Percentiles rank a stretch among this genome's conserved stretches.
phyloP scores from a whole-genome alignment of 2,888 invertebrate species.

The Rhorus exstirpatorius region DNA sequence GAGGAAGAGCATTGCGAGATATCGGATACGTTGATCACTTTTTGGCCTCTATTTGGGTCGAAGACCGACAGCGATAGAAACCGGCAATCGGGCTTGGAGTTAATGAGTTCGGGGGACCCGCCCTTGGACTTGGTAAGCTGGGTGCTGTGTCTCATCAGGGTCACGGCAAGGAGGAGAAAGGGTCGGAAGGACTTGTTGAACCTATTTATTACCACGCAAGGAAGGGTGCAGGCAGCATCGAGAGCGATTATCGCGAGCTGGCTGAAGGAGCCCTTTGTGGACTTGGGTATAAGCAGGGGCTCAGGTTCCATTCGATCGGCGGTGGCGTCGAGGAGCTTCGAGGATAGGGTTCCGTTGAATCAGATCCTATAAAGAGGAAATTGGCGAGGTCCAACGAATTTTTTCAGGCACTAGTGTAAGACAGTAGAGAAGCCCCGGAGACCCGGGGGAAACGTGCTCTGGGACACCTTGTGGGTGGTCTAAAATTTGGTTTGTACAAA shows the following conservation, averaged over 20 bases:
- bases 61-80: neutral
- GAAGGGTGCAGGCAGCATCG: neutral
- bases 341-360: neutral
- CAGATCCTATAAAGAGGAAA: neutral
- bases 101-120: neutral
- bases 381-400: neutral
- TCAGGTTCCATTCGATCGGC: neutral
- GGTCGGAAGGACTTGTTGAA: no score
- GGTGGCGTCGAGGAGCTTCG: neutral
- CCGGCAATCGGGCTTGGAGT: neutral
- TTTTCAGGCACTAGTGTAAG: slow-evolving; percentile 3
- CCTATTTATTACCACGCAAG: neutral
- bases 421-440: no score
- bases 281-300: neutral
- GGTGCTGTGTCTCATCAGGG: neutral
- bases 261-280: neutral
- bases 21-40: neutral
- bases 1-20: no score
- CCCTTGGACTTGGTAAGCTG: neutral
- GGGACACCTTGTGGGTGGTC: no score
- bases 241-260: neutral
- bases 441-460: no score
- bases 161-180: neutral
- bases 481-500: no score
- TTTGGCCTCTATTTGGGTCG: neutral